These are phyloP conservation scores for Menidia menidia DNA, from an alignment of 2,797 vertebrate genomes.

Conservation along the genomic window DNA sequence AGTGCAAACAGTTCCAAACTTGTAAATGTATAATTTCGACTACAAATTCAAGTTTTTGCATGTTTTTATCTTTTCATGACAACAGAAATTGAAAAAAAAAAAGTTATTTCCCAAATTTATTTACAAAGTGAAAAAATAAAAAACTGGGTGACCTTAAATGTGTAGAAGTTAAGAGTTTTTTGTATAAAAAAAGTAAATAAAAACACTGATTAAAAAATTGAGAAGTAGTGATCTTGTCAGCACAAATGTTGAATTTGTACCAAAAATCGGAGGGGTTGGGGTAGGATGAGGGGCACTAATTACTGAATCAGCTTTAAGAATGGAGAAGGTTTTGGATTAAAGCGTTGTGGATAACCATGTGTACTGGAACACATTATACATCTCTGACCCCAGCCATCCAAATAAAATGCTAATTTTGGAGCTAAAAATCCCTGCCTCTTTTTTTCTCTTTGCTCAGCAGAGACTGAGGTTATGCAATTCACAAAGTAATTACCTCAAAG, in stretches of 20 bases:
- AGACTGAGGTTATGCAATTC: conserved; percentile 52
- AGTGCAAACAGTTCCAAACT: conserved; percentile 94
- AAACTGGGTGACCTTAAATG: conserved; percentile 91
- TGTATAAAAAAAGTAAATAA: conserved; percentile 74
- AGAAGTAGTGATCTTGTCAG: conserved; percentile 88
- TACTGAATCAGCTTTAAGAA: conserved; percentile 91
- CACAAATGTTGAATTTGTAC: conserved; percentile 99
- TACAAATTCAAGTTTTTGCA: conserved; percentile 96
- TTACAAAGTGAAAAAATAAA: conserved; percentile 87
- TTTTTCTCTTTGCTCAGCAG: conserved; percentile 60
- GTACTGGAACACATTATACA: conserved; percentile 95
- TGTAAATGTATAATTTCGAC: conserved; percentile 98
- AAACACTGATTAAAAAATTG: conserved; percentile 58
- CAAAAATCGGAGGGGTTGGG: conserved; percentile 85
- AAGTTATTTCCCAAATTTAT: conserved; percentile 96
- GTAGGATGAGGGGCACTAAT: conserved; percentile 83
- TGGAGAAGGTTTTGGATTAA: conserved; percentile 89
- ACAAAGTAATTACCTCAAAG: conserved; percentile 31
- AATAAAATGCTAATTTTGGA: conserved; percentile 99
- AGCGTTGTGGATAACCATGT: conserved; percentile 95
- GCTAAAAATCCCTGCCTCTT: conserved; percentile 84
- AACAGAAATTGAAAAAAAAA: conserved; percentile 83
- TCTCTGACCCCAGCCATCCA: conserved; percentile 96
- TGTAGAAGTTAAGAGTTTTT: conserved; percentile 81
- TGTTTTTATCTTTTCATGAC: conserved; percentile 99